Evolutionary conservation across 2,113 vertebrate species (phyloP).

Genomic region (Tricholaema leucomelas): DNA sequence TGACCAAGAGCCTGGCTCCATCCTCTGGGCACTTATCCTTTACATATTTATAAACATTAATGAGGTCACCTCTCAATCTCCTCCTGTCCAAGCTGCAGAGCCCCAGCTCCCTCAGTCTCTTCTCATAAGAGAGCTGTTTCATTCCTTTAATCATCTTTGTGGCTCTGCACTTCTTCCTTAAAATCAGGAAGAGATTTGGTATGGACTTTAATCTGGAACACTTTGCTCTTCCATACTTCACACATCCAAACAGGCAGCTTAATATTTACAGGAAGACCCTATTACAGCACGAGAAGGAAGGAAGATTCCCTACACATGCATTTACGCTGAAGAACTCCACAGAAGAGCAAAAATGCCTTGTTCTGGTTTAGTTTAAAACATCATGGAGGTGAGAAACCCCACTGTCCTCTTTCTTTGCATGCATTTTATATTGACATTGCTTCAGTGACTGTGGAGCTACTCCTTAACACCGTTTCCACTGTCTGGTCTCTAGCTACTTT

Average conservation of each 20-base stretch:
- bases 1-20: too few species aligned
- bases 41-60: too few species aligned
- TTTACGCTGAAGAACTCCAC: not conserved
- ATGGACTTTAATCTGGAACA: not conserved
- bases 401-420: not conserved
- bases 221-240: not conserved
- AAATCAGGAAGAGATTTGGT: not conserved
- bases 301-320: not conserved
- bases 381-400: not conserved
- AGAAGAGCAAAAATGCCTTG: not conserved
- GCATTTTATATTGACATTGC: not conserved
- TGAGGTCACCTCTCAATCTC: too few species aligned
- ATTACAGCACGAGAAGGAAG: not conserved
- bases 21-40: too few species aligned
- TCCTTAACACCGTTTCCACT: not conserved
- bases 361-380: not conserved
- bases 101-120: too few species aligned
- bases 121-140: too few species aligned
- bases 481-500: fast-evolving
- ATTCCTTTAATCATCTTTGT: too few species aligned
- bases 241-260: not conserved
- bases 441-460: not conserved
- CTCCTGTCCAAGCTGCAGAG: too few species aligned
- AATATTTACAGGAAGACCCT: not conserved
- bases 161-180: not conserved